Base-by-base conservation (phyloP, 2,888 invertebrate species). In the Branchellion lobata region DNA sequence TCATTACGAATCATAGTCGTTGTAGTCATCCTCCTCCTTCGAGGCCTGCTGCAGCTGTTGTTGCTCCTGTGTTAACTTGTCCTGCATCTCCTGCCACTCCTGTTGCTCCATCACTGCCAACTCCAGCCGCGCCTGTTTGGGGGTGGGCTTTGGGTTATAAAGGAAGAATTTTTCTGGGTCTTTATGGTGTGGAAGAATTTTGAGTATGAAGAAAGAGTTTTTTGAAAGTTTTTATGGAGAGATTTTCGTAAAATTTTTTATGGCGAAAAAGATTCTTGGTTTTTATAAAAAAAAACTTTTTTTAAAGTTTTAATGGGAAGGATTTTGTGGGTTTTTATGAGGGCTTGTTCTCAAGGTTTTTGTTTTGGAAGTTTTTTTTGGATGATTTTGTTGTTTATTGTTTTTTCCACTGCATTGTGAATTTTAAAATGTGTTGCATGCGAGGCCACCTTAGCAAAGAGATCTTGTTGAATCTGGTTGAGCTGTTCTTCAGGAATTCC, bases 401-500 rank as follows among this genome's bases (percentile, higher is more conserved):
- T n/a, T n/a, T n/a, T n/a, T n/a, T n/a, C n/a, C n/a, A n/a, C n/a
- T n/a, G n/a, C n/a, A n/a, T n/a, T n/a, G n/a, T n/a, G n/a, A n/a
- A n/a, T n/a, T n/a, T n/a, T n/a, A n/a, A n/a, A n/a, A n/a, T n/a
- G n/a, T n/a, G n/a, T n/a, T n/a, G n/a, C n/a, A n/a, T n/a, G n/a
- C 5, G 61, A 24, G 3, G 81, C 78, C 79, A 88, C 90, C 88
- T 94, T 95, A 8, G 96, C 96, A 91, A 99, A 98, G 31, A 99
- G 89, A 89, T 96, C 96, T 87, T 98, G 97, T 85, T 99, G 99
- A 86, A 98, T 97, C 79, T 96, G 90, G 61, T 96, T 89, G 31
- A 99, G 89, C 87, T 99, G 96, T 87, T 98, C 99, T 88, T 99
- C 99, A 0, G 99, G 98, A 85, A 99, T 98, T 1, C 99, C 99